Evolutionary conservation across 2,797 vertebrate species (phyloP).

Genomic region (Numenius phaeopus): DNA sequence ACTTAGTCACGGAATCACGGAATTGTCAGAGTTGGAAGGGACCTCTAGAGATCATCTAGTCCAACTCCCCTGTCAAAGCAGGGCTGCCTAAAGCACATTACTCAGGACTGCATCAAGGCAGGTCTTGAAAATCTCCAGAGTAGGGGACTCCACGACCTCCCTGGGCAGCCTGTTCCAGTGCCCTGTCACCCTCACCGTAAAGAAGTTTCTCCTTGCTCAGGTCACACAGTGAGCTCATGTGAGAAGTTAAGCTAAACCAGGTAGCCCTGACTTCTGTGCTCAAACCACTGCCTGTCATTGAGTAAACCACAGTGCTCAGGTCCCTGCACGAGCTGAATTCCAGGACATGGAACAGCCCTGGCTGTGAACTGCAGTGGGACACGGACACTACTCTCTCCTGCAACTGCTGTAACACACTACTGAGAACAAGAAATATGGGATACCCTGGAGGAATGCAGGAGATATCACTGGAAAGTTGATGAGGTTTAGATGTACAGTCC

Average conservation of each 20-base stretch:
- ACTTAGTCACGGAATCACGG: neutral
- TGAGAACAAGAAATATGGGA: neutral
- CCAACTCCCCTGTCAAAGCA: too few relatives aligned
- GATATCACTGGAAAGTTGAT: neutral
- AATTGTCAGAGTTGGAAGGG: too few relatives aligned
- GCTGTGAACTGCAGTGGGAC: neutral
- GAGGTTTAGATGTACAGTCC: neutral
- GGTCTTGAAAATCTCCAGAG: too few relatives aligned
- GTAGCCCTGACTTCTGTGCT: neutral
- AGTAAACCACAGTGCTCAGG: neutral
- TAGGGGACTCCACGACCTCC: too few relatives aligned
- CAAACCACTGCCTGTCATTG: neutral
- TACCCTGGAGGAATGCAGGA: neutral
- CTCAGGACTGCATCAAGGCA: too few relatives aligned
- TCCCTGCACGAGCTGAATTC: neutral
- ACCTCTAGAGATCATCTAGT: too few relatives aligned
- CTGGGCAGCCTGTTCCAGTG: too few relatives aligned
- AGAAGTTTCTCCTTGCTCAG: neutral
- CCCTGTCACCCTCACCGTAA: too few relatives aligned
- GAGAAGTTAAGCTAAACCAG: neutral
- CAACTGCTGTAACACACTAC: neutral
- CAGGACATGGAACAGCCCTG: neutral
- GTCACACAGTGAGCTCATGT: neutral
- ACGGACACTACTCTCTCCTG: neutral
- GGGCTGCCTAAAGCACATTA: too few relatives aligned